phyloP scores from a whole-genome alignment of 2,113 vertebrate species.

The Daphoenositta chrysoptera region DNA sequence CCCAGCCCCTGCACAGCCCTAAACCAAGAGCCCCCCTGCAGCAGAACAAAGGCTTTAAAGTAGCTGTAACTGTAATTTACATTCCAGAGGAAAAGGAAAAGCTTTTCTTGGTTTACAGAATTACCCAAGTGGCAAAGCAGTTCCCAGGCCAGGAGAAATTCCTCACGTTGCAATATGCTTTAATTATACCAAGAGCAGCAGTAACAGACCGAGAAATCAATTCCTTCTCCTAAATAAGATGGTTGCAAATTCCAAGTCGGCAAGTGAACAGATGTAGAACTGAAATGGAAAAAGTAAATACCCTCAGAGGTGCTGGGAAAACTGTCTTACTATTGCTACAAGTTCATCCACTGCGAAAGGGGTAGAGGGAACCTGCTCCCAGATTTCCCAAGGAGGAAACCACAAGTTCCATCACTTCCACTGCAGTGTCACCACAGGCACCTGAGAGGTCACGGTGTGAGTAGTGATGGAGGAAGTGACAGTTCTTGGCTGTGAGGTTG shows the following conservation, averaged over 20 bases:
- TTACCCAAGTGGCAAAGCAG: slow-evolving; percentile 39
- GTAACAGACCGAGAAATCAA: not conserved
- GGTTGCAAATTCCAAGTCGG: not conserved
- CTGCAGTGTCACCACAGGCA: not conserved
- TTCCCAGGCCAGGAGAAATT: slow-evolving; percentile 31
- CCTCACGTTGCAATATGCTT: not conserved
- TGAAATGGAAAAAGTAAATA: slow-evolving; percentile 50
- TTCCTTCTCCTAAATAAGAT: not conserved
- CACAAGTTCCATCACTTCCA: fast-evolving
- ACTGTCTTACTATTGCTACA: not conserved
- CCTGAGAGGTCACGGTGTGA: fast-evolving
- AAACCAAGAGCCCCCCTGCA: not conserved
- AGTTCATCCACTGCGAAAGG: not conserved
- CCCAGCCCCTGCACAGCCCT: not conserved
- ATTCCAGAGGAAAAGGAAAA: slow-evolving; percentile 28
- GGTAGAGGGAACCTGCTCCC: not conserved
- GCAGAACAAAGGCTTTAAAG: slow-evolving; percentile 3
- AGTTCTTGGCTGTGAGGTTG: not conserved
- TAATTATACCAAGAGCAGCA: slow-evolving; percentile 22
- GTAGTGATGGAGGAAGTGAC: not conserved
- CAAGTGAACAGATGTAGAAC: slow-evolving; percentile 15
- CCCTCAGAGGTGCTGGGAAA: not conserved
- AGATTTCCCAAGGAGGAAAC: not conserved
- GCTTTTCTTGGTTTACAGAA: not conserved
- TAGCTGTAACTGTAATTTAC: not conserved